A percentile compares a stretch with the other conserved stretches of the same genome.
Conservation (phyloP, 30 jellyfish, hydroid and myxozoan genomes). For the Aurelia sp. region DNA sequence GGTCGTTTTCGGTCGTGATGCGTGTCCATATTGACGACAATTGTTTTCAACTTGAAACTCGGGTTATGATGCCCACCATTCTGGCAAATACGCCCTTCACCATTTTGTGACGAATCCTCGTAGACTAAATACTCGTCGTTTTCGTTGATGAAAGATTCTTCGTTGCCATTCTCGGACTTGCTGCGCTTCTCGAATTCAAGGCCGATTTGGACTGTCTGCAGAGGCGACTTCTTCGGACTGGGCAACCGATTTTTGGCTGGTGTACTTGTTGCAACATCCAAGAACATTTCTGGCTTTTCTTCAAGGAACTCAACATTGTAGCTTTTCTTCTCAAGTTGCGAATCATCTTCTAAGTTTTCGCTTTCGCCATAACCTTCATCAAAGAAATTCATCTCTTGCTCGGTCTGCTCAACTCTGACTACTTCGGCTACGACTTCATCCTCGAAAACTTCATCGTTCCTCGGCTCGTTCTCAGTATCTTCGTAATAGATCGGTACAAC, state of each 20-base stretch:
- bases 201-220: conserved; percentile 46
- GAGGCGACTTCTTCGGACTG: conserved; percentile 55
- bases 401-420: conserved; percentile 26
- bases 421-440: conserved; percentile 44
- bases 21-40: conserved; percentile 51
- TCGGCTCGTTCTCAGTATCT: background rate
- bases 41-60: conserved; percentile 31
- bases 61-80: conserved; percentile 10
- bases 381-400: conserved; percentile 15
- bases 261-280: conserved; percentile 46
- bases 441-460: background rate
- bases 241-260: conserved; percentile 7
- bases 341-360: conserved; percentile 15
- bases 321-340: conserved; percentile 1
- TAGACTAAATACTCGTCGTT: conserved; percentile 49
- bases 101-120: conserved; percentile 2
- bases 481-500: background rate
- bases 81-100: background rate
- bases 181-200: conserved; percentile 47
- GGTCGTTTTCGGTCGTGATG: conserved; percentile 35
- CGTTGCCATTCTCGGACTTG: conserved; percentile 16
- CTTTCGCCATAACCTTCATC: background rate
- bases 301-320: conserved; percentile 42
- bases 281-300: conserved; percentile 19
- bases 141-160: conserved; percentile 23